A percentile compares a stretch with the other conserved stretches of the same genome.
Evolutionary conservation across 2,113 vertebrate species (phyloP).

Genomic region (Pseudopipra pipra): DNA sequence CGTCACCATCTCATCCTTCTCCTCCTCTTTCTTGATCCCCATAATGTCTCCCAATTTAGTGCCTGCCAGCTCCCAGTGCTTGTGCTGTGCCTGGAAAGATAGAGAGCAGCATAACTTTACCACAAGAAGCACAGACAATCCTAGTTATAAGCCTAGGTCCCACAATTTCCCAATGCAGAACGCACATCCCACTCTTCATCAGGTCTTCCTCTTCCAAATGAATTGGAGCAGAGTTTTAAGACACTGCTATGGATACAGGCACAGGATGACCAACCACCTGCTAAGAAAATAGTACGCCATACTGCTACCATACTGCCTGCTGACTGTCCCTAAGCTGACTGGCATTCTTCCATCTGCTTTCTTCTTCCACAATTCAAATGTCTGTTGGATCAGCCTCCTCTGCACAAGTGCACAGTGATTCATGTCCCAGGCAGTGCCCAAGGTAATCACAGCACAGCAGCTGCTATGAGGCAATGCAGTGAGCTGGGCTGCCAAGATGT

Average conservation of each 20-base stretch:
- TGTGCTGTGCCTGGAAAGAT: conserved; percentile 90
- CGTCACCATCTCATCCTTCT: conserved; percentile 77
- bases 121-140: background rate
- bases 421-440: background rate
- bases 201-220: background rate
- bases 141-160: background rate
- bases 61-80: conserved; percentile 98
- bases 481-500: background rate
- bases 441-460: background rate
- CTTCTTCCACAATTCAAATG: background rate
- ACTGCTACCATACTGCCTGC: background rate
- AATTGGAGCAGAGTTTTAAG: background rate
- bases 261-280: background rate
- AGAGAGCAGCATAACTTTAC: background rate
- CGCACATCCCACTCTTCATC: background rate
- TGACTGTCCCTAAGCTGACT: background rate
- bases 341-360: background rate
- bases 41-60: conserved; percentile 98
- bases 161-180: background rate
- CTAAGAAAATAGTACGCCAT: background rate
- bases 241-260: background rate
- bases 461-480: background rate
- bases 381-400: background rate
- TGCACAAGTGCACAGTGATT: background rate
- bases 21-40: conserved; percentile 94